Evolutionary conservation across 2,113 vertebrate species (phyloP), one percentile per base, ranked within the genome.

Genomic region (Dissostichus mawsoni): DNA sequence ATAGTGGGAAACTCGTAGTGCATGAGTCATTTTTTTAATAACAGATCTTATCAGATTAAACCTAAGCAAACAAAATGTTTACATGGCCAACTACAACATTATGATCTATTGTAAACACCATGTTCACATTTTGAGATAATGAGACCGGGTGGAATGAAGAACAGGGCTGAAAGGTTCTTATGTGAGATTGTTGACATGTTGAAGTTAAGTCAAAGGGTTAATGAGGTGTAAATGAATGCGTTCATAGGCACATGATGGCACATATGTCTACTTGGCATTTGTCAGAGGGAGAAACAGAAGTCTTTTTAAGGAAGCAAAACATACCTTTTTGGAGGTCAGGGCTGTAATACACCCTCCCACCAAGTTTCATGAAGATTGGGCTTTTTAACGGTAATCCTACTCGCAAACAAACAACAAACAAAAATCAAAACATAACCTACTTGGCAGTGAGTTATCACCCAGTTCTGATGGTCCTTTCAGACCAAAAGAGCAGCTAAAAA

Each of bases 11-110:
- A 36, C 10, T 73, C 17, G 14, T 13, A 55, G 44, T 62, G 69
- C 66, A 59, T 56, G 76, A 81, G 78, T 29, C 75, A 86, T 52
- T 74, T 79, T 82, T 66, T 75, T 25, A 88, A 86, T 70, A 77
- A 65, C 55, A 80, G 29, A 83, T 69, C 56, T 51, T 29, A 76
- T 66, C 11, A 76, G 76, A 81, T 14, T 17, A 47, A 61, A 69
- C 20, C 45, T 5, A 12, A 62, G 29, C 6, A 59, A 74, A 66
- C 45, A 68, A 17, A 58, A 67, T 14, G 66, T 80, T 85, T 23
- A 52, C 18, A 44, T 71, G 16, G 18, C 25, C 1, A 5, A 78
- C 41, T n/a, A 53, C 69, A 58, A 61, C 17, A 66, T 77, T n/a
- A 18, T 53, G 55, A 72, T 82, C 36, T 56, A 81, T 64, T 63